Conservation (phyloP, 1,140 invertebrate genomes). For the Adelges cooleyi region DNA sequence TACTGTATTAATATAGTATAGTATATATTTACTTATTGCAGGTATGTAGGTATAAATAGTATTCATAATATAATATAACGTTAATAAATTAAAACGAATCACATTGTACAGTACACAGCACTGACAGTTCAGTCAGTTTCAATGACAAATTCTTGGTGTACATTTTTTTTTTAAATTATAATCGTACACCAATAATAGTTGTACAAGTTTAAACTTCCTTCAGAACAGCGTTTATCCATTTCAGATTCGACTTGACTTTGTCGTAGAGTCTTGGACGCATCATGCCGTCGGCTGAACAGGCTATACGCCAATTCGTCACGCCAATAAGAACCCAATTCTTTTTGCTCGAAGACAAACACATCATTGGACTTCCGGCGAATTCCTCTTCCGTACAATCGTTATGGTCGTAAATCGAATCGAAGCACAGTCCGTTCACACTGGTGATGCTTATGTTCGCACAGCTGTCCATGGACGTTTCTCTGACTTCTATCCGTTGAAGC, state of each 20-base stretch:
- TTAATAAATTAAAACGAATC: no score
- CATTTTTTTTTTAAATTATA: no score
- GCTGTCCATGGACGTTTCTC: slow-evolving; percentile 58
- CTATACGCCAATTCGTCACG: slow-evolving; percentile 69
- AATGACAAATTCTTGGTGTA: no score
- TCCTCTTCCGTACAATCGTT: slow-evolving; percentile 80
- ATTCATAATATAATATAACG: no score
- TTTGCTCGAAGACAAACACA: slow-evolving; percentile 53
- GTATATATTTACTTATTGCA: no score
- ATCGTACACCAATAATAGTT: no score
- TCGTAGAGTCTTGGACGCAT: slow-evolving; percentile 69
- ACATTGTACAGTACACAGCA: no score
- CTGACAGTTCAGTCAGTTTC: no score
- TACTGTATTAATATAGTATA: no score
- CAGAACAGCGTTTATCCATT: slow-evolving; percentile 53
- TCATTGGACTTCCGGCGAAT: slow-evolving; percentile 70
- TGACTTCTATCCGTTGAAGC: slow-evolving; percentile 62
- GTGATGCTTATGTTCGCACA: slow-evolving; percentile 74
- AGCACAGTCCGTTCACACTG: slow-evolving; percentile 65
- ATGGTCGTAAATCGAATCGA: slow-evolving; percentile 63
- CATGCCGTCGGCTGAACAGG: slow-evolving; percentile 55
- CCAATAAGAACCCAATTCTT: slow-evolving; percentile 60
- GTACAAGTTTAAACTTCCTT: slow-evolving; percentile 16
- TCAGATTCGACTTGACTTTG: slow-evolving; percentile 62
- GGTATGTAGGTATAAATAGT: no score